These are phyloP conservation scores for Petrocephalus sullivani DNA, from an alignment of 2,797 vertebrate genomes.

Conservation along the genomic window DNA sequence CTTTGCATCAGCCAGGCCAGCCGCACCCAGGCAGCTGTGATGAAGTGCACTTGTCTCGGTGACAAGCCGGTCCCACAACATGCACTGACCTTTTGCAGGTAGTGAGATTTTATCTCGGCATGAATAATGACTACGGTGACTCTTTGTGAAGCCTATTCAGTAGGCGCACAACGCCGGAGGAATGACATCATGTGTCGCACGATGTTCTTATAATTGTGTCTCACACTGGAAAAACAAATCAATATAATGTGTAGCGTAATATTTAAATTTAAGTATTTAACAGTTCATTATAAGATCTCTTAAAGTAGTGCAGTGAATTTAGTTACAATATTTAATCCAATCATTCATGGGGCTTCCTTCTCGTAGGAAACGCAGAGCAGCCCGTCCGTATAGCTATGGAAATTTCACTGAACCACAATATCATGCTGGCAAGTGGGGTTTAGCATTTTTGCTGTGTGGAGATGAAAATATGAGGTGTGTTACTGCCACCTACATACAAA, in stretches of 20 bases:
- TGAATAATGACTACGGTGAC: not conserved
- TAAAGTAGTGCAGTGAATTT: not conserved
- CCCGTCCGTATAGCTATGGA: not conserved
- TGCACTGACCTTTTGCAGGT: slow-evolving; percentile 28
- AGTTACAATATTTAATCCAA: not conserved
- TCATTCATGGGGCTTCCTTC: not conserved
- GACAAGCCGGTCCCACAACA: slow-evolving; percentile 41
- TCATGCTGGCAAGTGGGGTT: not conserved
- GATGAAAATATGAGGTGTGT: not conserved
- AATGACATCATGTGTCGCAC: not conserved
- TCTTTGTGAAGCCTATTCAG: not conserved
- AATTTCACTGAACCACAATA: not conserved
- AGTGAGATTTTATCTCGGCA: slow-evolving; percentile 49
- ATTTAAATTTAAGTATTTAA: not conserved
- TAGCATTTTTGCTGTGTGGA: not conserved
- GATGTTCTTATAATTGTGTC: not conserved
- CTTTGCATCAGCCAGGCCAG: slow-evolving; percentile 47
- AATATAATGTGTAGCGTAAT: not conserved
- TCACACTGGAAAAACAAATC: slow-evolving; percentile 2
- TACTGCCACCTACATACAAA: not conserved
- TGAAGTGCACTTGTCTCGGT: slow-evolving; percentile 44
- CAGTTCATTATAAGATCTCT: not conserved
- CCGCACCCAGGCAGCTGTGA: slow-evolving; percentile 34
- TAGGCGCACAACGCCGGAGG: not conserved
- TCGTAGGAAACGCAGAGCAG: not conserved